A percentile compares a stretch with the other conserved stretches of the same genome.
Evolutionary conservation across 2,797 vertebrate genomes (phyloP).

Genomic region (Sebastolobus alascanus): DNA sequence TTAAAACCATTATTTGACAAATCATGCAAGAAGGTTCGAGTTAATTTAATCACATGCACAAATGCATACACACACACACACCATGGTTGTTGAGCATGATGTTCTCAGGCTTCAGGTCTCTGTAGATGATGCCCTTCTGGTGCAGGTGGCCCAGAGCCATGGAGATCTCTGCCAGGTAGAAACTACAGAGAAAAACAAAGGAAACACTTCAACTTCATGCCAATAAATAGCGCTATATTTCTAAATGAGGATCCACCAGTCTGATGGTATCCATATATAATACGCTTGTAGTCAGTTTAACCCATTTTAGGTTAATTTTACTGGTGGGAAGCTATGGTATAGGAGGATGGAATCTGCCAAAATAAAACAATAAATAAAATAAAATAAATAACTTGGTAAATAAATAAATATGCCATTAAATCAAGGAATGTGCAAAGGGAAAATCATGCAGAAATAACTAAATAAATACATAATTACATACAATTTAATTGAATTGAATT

Average conservation of each 20-base stretch:
- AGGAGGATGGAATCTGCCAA: neutral
- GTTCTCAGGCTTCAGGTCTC: constrained; percentile 99
- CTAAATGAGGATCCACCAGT: neutral
- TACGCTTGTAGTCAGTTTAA: neutral
- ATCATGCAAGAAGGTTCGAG: neutral
- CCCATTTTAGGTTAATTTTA: neutral
- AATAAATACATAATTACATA: too few species aligned
- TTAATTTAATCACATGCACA: neutral
- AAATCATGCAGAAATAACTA: too few species aligned
- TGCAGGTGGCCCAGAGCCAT: constrained; percentile 99
- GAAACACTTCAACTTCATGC: neutral
- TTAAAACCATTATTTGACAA: neutral
- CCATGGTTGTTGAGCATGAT: constrained; percentile 99
- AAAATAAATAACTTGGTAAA: too few species aligned
- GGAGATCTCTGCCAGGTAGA: constrained; percentile 99
- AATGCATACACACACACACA: constrained; percentile 58
- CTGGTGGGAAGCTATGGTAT: neutral
- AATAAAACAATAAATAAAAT: too few species aligned
- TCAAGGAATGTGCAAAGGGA: too few species aligned
- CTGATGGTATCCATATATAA: neutral
- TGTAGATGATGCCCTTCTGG: constrained; percentile 99
- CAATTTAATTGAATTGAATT: too few species aligned
- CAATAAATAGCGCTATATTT: neutral
- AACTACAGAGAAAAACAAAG: constrained; percentile 86
- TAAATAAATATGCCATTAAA: too few species aligned